Evolutionary conservation across 1,140 invertebrate genomes (phyloP).

Genomic region (Drosophila grimshawi): DNA sequence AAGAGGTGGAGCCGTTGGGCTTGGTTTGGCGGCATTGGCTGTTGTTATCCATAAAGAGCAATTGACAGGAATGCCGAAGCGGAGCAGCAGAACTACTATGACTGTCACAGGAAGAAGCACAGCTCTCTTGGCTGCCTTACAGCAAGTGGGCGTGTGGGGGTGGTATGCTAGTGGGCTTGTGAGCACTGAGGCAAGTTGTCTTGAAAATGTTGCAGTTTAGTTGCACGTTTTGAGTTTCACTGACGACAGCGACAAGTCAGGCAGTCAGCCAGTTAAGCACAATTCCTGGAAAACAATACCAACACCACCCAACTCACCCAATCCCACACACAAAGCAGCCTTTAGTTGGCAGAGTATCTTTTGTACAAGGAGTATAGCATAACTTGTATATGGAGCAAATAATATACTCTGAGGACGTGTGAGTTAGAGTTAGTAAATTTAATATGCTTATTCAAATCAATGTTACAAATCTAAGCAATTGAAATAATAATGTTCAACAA

Average conservation of each 20-base stretch:
- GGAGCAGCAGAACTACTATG: constrained; percentile 3
- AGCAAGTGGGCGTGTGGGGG: constrained; percentile 3
- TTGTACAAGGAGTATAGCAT: too few relatives aligned
- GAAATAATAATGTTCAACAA: too few relatives aligned
- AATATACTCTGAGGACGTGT: too few relatives aligned
- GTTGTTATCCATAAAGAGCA: constrained; percentile 13
- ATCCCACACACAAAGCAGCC: not conserved
- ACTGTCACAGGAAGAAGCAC: constrained; percentile 20
- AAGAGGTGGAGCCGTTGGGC: too few relatives aligned
- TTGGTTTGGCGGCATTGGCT: not conserved
- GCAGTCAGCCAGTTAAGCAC: constrained; percentile 15
- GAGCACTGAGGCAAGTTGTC: constrained; percentile 37
- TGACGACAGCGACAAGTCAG: constrained; percentile 4
- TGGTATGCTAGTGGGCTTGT: constrained; percentile 1
- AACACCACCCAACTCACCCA: not conserved
- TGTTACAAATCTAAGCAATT: too few relatives aligned
- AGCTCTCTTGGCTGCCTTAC: constrained; percentile 19
- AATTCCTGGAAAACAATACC: not conserved
- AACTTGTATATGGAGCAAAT: too few relatives aligned
- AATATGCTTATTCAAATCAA: too few relatives aligned
- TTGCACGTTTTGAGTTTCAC: constrained; percentile 72
- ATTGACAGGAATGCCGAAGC: constrained; percentile 12
- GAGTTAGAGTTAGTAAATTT: too few relatives aligned
- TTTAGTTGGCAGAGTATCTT: too few relatives aligned
- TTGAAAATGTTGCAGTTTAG: constrained; percentile 52